Evolutionary conservation across 2,888 invertebrate species (phyloP), one percentile per base, ranked within the genome.

Genomic region (Eilema caniola): DNA sequence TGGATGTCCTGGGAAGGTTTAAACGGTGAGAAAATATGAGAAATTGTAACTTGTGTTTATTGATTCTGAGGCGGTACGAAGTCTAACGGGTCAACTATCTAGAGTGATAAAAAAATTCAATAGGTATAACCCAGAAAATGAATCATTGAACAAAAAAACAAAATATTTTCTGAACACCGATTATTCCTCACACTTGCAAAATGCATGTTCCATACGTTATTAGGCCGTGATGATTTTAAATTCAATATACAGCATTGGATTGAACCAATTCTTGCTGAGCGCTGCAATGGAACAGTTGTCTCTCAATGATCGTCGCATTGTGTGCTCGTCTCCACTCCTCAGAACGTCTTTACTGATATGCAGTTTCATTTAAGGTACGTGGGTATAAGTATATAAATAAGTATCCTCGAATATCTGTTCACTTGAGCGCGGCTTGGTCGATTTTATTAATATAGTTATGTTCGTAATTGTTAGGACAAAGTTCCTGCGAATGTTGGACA

Each of bases 161-260:
- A 33, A 33, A 33, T 12, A 5, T 62, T 23, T 33, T 7, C 4
- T n/a, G 8, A 33, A 12, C n/a, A 62, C 31, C 10, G 33, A 23
- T n/a, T 33, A 23, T 62, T 33, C 33, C 5, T 23, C 41, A 24
- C 41, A 25, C 20, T 63, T 25, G 25, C 23, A 7, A 53, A 12
- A 56, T 12, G 23, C 33, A 14, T 56, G 57, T 37, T 57, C 14
- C 16, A 20, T 57, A 11, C 31, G 2, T 10, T 65, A 33, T 57
- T 33, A 31, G 56, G 28, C 10, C 33, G 31, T 57, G 33, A 65
- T 65, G 24, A 65, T 65, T 65, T 65, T 57, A 57, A 57, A 65
- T 65, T 56, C 56, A 65, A 28, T 65, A 28, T 20, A 33, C 65
- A 56, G 12, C n/a, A 65, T 31, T 56, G 24, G 56, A 14, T 65